Conservation (phyloP, 1,140 invertebrate species). For the Physella acuta region DNA sequence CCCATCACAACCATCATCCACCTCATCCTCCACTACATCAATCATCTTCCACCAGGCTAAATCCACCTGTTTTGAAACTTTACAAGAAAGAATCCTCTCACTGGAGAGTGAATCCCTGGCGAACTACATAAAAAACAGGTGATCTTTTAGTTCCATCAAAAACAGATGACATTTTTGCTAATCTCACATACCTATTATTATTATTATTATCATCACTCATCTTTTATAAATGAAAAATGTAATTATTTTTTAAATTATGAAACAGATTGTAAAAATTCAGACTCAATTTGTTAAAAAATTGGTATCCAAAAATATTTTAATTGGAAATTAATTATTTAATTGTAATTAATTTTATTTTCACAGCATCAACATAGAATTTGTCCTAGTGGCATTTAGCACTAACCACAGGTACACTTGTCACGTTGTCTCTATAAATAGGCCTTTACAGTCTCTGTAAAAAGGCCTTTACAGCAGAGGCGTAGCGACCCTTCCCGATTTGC, state of each 20-base stretch:
- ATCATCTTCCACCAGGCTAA: no score
- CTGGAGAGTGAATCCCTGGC: background rate
- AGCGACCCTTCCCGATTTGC: no score
- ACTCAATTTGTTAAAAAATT: background rate
- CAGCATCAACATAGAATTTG: constrained; percentile 1
- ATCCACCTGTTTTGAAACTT: background rate
- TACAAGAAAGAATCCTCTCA: background rate
- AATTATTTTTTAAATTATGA: background rate
- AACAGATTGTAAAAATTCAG: background rate
- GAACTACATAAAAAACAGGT: constrained; percentile 1
- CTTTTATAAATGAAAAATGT: background rate
- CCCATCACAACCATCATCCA: background rate
- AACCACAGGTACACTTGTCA: background rate
- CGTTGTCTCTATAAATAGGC: background rate
- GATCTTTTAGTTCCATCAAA: background rate
- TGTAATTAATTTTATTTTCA: constrained; percentile 11
- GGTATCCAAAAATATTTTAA: background rate
- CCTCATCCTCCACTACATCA: background rate
- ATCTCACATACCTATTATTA: background rate
- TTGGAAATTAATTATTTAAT: background rate
- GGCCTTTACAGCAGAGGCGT: background rate
- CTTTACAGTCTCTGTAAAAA: background rate
- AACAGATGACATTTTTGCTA: background rate
- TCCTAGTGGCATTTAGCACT: background rate
- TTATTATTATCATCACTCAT: background rate